A percentile compares a stretch with the other conserved stretches of the same genome.
Evolutionary conservation across 2,113 vertebrate genomes (phyloP).

Genomic region (Delphinapterus leucas): DNA sequence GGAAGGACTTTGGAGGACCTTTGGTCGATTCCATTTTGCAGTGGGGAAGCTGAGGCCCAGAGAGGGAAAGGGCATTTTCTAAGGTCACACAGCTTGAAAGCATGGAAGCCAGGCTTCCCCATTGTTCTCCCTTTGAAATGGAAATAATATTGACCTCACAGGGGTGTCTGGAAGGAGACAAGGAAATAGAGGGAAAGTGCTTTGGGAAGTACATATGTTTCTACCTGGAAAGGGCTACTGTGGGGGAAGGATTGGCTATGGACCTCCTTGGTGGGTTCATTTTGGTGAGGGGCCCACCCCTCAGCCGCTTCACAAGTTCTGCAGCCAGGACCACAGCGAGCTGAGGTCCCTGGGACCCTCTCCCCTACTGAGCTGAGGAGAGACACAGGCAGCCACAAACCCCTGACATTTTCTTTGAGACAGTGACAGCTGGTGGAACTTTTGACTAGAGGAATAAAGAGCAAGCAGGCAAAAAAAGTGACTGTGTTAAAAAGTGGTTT

Average conservation of each 20-base stretch:
- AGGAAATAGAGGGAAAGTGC: not conserved
- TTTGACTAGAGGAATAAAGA: conserved; percentile 77
- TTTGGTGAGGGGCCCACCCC: not conserved
- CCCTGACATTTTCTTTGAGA: conserved; percentile 72
- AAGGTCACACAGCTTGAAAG: not conserved
- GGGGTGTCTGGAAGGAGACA: not conserved
- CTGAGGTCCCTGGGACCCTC: not conserved
- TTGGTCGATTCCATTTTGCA: not conserved
- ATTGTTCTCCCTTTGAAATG: not conserved
- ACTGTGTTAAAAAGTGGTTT: conserved; percentile 69
- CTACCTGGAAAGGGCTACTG: not conserved
- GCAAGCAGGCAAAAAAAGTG: conserved; percentile 57
- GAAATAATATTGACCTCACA: not conserved
- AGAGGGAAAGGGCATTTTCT: not conserved
- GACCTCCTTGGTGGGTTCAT: not conserved
- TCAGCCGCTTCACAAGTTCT: not conserved
- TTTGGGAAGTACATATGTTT: not conserved
- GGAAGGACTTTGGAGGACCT: not conserved
- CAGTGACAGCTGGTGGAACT: conserved; percentile 74
- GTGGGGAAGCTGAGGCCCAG: not conserved
- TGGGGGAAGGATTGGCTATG: not conserved
- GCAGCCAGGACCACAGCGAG: not conserved
- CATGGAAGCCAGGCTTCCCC: not conserved
- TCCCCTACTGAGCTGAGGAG: not conserved
- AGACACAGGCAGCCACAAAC: conserved; percentile 20